Evolutionary conservation across 35 echinoderm and acorn worm species (phyloP), one percentile per base, ranked within the genome.

Genomic region (Apostichopus japonicus): DNA sequence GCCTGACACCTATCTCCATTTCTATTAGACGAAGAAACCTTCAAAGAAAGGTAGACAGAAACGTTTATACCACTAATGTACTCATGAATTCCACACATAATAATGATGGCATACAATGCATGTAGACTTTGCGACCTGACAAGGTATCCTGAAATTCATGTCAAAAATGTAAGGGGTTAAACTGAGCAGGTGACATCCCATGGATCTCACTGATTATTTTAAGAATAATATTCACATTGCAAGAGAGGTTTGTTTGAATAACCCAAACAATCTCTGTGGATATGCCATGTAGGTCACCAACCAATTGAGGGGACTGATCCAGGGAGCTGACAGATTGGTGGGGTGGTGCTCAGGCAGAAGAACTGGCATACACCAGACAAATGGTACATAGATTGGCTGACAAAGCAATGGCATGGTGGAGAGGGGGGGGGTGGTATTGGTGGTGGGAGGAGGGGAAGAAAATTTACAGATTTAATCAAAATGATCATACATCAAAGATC

Each of bases 151-250:
- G 33, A 44, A 44, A 44, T 44, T 44, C 33, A 44, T 44, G 33
- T 44, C 33, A 44, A 44, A 0, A 44, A 44, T 44, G 33, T 0
- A 80, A 54, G 4, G 33, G 5, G 78, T 44, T 44, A 80, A 24
- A 44, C 33, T n/a, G 33, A 44, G 51, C 79, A 11, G n/a, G 51
- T 44, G 15, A 81, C 9, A 53, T 55, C 79, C 79, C 52, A 55
- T 11, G 79, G 79, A 83, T 55, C 79, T 54, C 51, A 3, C 16
- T 54, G 79, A 10, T 83, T 83, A 83, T 54, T 83, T 83, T 83
- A 54, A 83, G 79, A 83, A 83, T 83, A 53, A 83, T 83, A 52
- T 53, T 83, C 79, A 83, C 79, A 83, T 83, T 52, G 17, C 52
- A 52, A 83, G 54, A 17, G 33, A 54, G 24, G 79, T 55, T 83